Percentiles rank a stretch among this genome's conserved stretches.
phyloP scores from a whole-genome alignment of 1,140 invertebrate species.

The Achroia grisella region DNA sequence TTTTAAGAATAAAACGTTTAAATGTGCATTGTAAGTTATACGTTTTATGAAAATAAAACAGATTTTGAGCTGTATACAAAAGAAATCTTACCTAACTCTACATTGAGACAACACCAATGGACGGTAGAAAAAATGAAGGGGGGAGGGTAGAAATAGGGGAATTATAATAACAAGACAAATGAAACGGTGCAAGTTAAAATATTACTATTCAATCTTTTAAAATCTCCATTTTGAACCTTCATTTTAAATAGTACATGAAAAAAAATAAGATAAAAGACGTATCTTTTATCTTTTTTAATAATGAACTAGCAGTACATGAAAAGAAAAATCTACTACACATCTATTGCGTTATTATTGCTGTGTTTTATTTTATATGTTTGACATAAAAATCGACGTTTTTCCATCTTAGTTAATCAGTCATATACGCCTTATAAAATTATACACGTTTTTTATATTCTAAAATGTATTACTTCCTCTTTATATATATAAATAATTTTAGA shows the following conservation, averaged over 20 bases:
- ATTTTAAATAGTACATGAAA: conserved; percentile 6
- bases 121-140: conserved; percentile 57
- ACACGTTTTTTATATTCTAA: too few species aligned
- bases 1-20: conserved; percentile 8
- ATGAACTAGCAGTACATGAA: conserved; percentile 48
- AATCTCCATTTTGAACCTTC: conserved; percentile 5
- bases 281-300: conserved; percentile 11
- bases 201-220: neutral
- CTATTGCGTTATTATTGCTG: conserved; percentile 65
- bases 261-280: neutral
- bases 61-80: conserved; percentile 16
- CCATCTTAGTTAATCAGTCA: too few species aligned
- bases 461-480: too few species aligned
- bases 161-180: neutral
- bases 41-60: conserved; percentile 8
- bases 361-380: conserved; percentile 31
- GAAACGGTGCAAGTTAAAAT: conserved; percentile 3
- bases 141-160: neutral
- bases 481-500: too few species aligned
- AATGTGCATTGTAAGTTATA: conserved; percentile 29
- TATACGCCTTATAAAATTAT: too few species aligned
- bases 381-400: conserved; percentile 31
- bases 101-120: conserved; percentile 49
- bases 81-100: conserved; percentile 11
- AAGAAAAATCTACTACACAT: conserved; percentile 37